phyloP scores from a whole-genome alignment of 2,888 invertebrate species.

The Drosophila borborema region DNA sequence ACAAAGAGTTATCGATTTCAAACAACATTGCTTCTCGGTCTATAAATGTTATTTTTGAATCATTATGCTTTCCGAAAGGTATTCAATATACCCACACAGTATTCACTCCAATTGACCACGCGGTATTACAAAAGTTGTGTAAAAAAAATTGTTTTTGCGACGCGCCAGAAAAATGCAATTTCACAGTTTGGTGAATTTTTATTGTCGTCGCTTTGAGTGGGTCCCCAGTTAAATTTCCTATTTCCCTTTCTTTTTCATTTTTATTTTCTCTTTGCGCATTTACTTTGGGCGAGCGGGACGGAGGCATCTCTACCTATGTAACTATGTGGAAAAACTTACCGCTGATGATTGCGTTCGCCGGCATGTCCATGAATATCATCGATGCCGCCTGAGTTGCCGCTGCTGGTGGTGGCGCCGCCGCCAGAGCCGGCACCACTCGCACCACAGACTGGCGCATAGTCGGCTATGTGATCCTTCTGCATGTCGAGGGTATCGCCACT shows the following conservation, averaged over 20 bases:
- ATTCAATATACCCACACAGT: not conserved
- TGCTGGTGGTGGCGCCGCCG: conserved; percentile 53
- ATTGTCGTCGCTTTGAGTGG: conserved; percentile 79
- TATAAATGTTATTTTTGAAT: not conserved
- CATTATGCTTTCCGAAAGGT: too few species aligned
- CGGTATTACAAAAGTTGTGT: conserved; percentile 15
- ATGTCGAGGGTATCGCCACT: conserved; percentile 83
- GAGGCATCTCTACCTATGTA: conserved; percentile 1
- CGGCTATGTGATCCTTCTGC: conserved; percentile 85
- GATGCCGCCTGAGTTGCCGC: conserved; percentile 53
- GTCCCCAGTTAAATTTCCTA: conserved; percentile 25
- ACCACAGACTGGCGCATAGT: conserved; percentile 85
- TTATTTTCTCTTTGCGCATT: conserved; percentile 2
- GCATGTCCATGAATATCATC: conserved; percentile 75
- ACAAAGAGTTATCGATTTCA: too few species aligned
- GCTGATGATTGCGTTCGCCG: conserved; percentile 81
- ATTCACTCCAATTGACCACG: not conserved
- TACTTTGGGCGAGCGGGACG: not conserved
- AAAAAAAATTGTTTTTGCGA: conserved; percentile 44
- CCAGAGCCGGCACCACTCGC: conserved; percentile 64
- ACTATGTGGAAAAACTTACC: conserved; percentile 69
- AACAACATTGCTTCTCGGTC: not conserved
- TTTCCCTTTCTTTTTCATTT: conserved; percentile 12
- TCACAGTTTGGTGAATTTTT: conserved; percentile 81
- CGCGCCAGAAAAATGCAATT: conserved; percentile 81